Base-by-base conservation (phyloP, 2,797 vertebrate genomes). In the Vireo griseus region DNA sequence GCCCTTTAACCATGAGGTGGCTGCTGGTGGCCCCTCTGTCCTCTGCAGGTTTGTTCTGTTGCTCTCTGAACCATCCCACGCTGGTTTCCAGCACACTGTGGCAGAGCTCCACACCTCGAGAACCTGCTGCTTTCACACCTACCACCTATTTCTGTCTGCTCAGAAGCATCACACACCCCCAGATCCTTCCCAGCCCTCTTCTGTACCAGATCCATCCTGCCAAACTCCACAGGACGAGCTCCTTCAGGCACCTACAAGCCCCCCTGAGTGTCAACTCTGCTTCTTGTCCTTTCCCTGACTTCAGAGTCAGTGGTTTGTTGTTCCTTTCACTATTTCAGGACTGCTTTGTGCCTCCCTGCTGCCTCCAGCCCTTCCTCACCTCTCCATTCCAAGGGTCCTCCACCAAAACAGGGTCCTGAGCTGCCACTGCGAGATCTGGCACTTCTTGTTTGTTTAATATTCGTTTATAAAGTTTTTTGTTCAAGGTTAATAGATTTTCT, bases 361-460 rank as follows among this genome's bases (percentile, higher is more conserved):
- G n/a, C 39, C 42, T 4, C 1, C 51, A 62, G 81, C 50, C 29
- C 52, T 42, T 74, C 42, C 47, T 58, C 40, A 58, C 67, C 47
- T 75, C 7, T 1, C 39, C 29, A 2, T 68, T 44, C 51, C 58
- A 52, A 16, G 20, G 22, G 16, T 22, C 47, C 47, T 35, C 25
- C 4, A 1, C 28, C 48, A 21, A 26, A 63, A 5, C 35, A 9
- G 9, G 5, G 7, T 58, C 33, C 86, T 54, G 35, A 69, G 8
- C 50, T n/a, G 62, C 19, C 40, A 3, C 10, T 42, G 13, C 0
- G 0, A 51, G 11, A 21, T 51, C 58, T 57, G 45, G 16, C 45
- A 8, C 29, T 50, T 69, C 39, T 61, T 29, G 4, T 37, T 75
- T n/a, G 16, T 35, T 61, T 24, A 6, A 35, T 66, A n/a, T 9